These are phyloP conservation scores for Condylura cristata DNA, from an alignment of 2,113 vertebrate genomes.

Conservation along the genomic window DNA sequence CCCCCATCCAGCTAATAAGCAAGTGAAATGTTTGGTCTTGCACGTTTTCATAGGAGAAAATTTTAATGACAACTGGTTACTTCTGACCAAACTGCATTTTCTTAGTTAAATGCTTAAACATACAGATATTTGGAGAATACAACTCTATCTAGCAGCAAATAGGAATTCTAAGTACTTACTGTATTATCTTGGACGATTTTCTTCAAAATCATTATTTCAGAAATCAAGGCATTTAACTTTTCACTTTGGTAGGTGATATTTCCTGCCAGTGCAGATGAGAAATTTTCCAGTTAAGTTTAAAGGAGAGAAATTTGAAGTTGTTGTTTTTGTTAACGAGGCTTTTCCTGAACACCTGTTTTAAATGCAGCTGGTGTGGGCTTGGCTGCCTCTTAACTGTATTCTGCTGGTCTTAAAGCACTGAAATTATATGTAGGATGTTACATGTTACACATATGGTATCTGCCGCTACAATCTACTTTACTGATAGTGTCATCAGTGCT, in stretches of 20 bases:
- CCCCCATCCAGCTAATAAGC: neutral
- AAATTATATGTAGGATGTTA: neutral
- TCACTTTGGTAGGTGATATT: neutral
- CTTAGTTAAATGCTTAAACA: neutral
- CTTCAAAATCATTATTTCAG: slow-evolving; percentile 14
- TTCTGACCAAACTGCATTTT: neutral
- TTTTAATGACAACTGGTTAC: neutral
- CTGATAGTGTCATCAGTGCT: neutral
- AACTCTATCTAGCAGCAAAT: neutral
- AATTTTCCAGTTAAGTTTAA: neutral
- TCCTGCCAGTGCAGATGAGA: neutral
- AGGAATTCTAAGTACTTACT: neutral
- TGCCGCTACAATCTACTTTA: neutral
- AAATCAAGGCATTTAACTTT: neutral
- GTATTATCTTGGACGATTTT: slow-evolving; percentile 14
- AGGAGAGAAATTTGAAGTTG: slow-evolving; percentile 9
- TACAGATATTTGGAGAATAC: neutral
- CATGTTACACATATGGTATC: neutral
- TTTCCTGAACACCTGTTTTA: neutral
- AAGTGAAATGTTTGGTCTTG: neutral
- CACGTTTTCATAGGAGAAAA: neutral
- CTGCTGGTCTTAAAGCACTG: neutral
- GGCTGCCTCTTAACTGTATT: neutral
- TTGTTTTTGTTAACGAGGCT: slow-evolving; percentile 2
- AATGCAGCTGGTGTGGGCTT: neutral